Evolutionary conservation across 37 sponge, comb jelly and placozoan genomes (phyloP).

Genomic region (Halisarca cf. caerulea): DNA sequence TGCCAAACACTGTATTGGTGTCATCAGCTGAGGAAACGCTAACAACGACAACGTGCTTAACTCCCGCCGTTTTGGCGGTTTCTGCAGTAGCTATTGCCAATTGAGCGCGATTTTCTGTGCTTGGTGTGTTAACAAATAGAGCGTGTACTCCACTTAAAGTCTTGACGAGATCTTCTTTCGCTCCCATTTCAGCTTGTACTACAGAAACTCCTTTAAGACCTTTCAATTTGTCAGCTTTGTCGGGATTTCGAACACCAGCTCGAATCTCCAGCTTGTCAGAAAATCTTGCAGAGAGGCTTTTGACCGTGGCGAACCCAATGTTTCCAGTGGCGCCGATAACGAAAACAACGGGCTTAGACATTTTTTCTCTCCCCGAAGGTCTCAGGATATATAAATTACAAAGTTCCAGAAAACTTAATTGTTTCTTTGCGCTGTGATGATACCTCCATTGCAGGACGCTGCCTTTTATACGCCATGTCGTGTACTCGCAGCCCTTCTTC

Average conservation of each 20-base stretch:
- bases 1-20: slow-evolving; percentile 38
- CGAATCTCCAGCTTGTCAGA: slow-evolving; percentile 56
- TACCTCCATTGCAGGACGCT: too few relatives aligned
- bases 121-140: slow-evolving; percentile 66
- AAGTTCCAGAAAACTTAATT: too few relatives aligned
- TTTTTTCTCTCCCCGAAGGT: too few relatives aligned
- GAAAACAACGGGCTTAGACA: slow-evolving; percentile 21
- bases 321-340: slow-evolving; percentile 55
- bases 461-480: too few relatives aligned
- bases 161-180: slow-evolving; percentile 7
- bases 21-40: slow-evolving; percentile 37
- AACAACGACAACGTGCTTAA: slow-evolving; percentile 44
- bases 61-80: slow-evolving; percentile 61
- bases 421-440: too few relatives aligned
- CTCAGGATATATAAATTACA: too few relatives aligned
- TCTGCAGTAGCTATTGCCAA: slow-evolving; percentile 46
- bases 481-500: too few relatives aligned
- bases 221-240: slow-evolving; percentile 58
- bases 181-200: slow-evolving; percentile 55
- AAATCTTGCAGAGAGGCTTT: slow-evolving; percentile 47
- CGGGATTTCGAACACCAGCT: slow-evolving; percentile 63
- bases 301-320: slow-evolving; percentile 54
- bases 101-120: slow-evolving; percentile 38
- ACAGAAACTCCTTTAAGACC: slow-evolving; percentile 35
- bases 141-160: slow-evolving; percentile 60